Percentiles rank a stretch among this genome's conserved stretches.
Evolutionary conservation across 2,113 vertebrate genomes (phyloP).

Genomic region (Platichthys flesus): DNA sequence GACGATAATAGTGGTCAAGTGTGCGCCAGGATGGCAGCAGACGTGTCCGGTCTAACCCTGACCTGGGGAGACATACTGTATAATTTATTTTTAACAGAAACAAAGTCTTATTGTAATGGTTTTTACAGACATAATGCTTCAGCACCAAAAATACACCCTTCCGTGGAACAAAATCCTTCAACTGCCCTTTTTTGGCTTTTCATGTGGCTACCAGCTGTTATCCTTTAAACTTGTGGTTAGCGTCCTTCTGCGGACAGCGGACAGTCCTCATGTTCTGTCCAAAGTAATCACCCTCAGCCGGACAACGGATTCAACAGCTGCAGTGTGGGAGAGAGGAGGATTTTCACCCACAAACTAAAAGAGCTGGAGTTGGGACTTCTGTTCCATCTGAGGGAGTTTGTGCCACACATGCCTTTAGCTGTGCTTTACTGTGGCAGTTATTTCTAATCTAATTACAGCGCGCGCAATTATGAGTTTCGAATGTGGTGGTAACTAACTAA

Average conservation of each 20-base stretch:
- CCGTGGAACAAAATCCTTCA: constrained; percentile 66
- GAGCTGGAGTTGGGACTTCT: constrained; percentile 35
- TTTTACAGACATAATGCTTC: constrained; percentile 65
- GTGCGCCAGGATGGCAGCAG: constrained; percentile 47
- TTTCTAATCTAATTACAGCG: constrained; percentile 65
- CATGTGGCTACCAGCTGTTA: constrained; percentile 73
- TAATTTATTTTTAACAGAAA: constrained; percentile 58
- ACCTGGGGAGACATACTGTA: constrained; percentile 50
- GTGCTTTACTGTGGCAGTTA: constrained; percentile 48
- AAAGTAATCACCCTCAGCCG: constrained; percentile 71
- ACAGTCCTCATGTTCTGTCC: constrained; percentile 73
- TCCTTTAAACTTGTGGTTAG: constrained; percentile 74
- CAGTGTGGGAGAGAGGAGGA: constrained; percentile 25
- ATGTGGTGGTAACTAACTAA: constrained; percentile 62
- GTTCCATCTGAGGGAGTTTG: constrained; percentile 41
- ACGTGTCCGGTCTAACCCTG: constrained; percentile 61
- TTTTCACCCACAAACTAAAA: constrained; percentile 58
- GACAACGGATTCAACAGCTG: constrained; percentile 70
- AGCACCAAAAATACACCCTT: constrained; percentile 66
- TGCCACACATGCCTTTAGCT: constrained; percentile 29
- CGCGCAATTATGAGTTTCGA: constrained; percentile 58
- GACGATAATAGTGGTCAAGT: constrained; percentile 51
- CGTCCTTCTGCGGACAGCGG: constrained; percentile 67
- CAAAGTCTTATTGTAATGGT: constrained; percentile 76
- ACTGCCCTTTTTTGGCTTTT: constrained; percentile 62